These are phyloP conservation scores for Eudemis profundana DNA, from an alignment of 2,888 invertebrate species.

Conservation along the genomic window DNA sequence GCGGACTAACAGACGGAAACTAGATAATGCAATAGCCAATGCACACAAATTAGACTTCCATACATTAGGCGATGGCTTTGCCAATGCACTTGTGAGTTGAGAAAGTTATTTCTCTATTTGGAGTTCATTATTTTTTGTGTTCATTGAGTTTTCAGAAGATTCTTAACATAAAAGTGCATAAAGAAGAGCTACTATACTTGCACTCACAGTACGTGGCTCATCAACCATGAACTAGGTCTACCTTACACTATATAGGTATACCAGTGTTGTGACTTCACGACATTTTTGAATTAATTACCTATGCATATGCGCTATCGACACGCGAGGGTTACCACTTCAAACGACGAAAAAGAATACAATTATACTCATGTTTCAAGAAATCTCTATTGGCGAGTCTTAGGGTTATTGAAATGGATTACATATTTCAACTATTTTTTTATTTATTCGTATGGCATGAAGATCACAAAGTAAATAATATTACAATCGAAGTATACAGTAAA, in stretches of 20 bases:
- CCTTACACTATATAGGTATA: conserved; percentile 1
- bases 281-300: conserved; percentile 37
- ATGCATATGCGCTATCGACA: conserved; percentile 24
- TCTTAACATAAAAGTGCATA: not conserved
- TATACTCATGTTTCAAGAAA: not conserved
- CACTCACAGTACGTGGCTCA: conserved; percentile 4
- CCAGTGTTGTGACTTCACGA: conserved; percentile 38
- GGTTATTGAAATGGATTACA: not conserved
- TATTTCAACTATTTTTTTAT: not conserved
- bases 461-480: too few species aligned
- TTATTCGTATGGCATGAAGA: too few species aligned
- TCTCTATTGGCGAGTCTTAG: not conserved
- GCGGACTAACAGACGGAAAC: not conserved
- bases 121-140: not conserved
- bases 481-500: too few species aligned
- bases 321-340: conserved; percentile 23
- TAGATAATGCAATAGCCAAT: not conserved
- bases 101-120: not conserved
- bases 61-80: not conserved
- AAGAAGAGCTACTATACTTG: not conserved
- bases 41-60: not conserved
- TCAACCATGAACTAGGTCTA: conserved; percentile 28
- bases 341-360: not conserved
- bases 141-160: not conserved
- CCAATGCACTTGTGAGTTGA: not conserved